These are phyloP conservation scores for Aphidius gifuensis DNA, from an alignment of 1,140 invertebrate species.

Conservation along the genomic window DNA sequence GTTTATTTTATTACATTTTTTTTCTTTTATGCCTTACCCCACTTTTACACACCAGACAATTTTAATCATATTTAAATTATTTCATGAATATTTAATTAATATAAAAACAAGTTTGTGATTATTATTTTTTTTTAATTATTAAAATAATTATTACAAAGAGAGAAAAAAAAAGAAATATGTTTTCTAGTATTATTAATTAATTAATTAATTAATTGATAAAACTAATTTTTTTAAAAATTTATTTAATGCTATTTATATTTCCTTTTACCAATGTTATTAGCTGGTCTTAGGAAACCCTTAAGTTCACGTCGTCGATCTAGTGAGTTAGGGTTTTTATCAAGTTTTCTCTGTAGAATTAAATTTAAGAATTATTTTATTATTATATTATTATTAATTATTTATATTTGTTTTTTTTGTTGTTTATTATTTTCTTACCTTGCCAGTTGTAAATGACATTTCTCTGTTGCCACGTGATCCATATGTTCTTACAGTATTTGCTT, in stretches of 20 bases:
- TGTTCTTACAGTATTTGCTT: conserved; percentile 57
- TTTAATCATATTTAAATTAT: too few species aligned
- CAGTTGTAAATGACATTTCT: conserved; percentile 74
- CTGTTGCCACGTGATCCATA: conserved; percentile 66
- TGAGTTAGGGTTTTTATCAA: conserved; percentile 32
- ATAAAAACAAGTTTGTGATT: too few species aligned
- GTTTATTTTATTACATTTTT: too few species aligned
- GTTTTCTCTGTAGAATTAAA: conserved; percentile 17
- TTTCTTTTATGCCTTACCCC: too few species aligned
- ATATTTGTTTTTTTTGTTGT: neutral
- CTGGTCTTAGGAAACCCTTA: conserved; percentile 68
- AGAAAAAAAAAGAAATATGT: too few species aligned
- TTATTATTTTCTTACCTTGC: conserved; percentile 51
- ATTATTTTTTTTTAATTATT: too few species aligned
- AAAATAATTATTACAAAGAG: too few species aligned
- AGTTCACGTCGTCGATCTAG: conserved; percentile 68
- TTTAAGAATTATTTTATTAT: conserved; percentile 10
- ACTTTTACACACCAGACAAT: too few species aligned
- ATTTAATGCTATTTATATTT: conserved; percentile 28
- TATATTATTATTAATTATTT: neutral
- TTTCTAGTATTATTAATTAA: too few species aligned
- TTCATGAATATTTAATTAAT: too few species aligned
- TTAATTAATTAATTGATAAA: neutral
- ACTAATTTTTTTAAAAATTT: conserved; percentile 13
- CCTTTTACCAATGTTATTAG: conserved; percentile 49